Percentiles rank a stretch among this genome's conserved stretches.
These are phyloP conservation scores for Psammodynastes pulverulentus DNA, from an alignment of 2,113 vertebrate genomes.

Conservation along the genomic window DNA sequence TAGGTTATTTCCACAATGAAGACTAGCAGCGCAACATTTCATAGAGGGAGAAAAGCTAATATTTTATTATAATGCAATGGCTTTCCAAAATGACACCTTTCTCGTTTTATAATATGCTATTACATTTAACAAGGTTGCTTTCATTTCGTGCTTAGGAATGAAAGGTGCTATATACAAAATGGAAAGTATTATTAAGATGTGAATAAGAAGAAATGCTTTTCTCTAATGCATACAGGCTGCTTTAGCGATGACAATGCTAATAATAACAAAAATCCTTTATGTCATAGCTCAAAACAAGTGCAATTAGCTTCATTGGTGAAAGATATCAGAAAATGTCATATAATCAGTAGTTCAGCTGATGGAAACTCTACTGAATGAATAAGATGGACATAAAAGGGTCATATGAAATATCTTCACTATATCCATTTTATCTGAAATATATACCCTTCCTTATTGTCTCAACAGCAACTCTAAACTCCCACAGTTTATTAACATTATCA, in stretches of 20 bases:
- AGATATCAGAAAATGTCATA: background rate
- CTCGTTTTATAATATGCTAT: background rate
- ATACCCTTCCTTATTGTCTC: background rate
- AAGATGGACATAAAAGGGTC: background rate
- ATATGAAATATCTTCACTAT: background rate
- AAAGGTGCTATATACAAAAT: background rate
- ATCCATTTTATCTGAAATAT: background rate
- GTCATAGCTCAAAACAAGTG: background rate
- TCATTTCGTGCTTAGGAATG: background rate
- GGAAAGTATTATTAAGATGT: background rate
- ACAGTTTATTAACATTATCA: background rate
- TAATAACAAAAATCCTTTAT: slow-evolving; percentile 4
- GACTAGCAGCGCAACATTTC: background rate
- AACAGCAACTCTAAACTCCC: background rate
- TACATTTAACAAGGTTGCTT: slow-evolving; percentile 5
- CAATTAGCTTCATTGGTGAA: slow-evolving; percentile 3
- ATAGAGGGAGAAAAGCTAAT: background rate
- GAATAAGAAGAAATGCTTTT: slow-evolving; percentile 4
- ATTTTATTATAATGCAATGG: slow-evolving; percentile 19
- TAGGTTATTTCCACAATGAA: background rate
- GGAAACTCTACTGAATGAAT: background rate
- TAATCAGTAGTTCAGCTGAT: background rate
- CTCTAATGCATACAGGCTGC: background rate
- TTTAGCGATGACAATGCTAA: background rate
- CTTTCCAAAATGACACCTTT: slow-evolving; percentile 13